Percentiles rank a stretch among this genome's conserved stretches.
These are phyloP conservation scores for Pomatorhinus ruficollis DNA, from an alignment of 2,113 vertebrate genomes.

Conservation along the genomic window DNA sequence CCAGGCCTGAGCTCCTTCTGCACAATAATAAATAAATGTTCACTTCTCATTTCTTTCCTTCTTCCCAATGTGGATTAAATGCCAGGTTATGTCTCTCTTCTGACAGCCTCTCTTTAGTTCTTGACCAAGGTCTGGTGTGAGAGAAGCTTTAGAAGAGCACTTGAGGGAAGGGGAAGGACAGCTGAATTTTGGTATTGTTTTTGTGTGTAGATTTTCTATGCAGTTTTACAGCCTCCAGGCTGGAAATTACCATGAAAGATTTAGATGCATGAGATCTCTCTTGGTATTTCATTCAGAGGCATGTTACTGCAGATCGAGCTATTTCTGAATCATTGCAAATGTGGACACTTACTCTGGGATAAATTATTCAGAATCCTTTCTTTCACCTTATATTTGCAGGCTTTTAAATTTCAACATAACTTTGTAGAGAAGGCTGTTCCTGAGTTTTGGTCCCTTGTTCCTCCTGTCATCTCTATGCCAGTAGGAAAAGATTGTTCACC, in stretches of 20 bases:
- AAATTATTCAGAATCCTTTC: conserved; percentile 52
- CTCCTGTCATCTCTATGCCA: not conserved
- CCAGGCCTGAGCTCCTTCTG: not conserved
- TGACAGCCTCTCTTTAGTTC: not conserved
- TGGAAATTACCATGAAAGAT: conserved; percentile 44
- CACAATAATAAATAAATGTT: not conserved
- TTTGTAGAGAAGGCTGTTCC: not conserved
- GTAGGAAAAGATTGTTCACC: not conserved
- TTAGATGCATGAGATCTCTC: conserved; percentile 13
- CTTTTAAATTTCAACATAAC: conserved; percentile 10
- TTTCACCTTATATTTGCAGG: conserved; percentile 26
- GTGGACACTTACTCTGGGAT: conserved; percentile 48
- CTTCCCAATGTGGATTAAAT: not conserved
- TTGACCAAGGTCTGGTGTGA: not conserved
- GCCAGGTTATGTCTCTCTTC: not conserved
- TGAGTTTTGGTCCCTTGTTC: conserved; percentile 10
- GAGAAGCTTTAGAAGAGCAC: not conserved
- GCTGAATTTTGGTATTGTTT: not conserved
- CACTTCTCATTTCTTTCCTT: not conserved
- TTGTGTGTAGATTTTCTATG: not conserved
- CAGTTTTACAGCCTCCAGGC: conserved; percentile 3
- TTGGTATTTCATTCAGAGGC: conserved; percentile 21
- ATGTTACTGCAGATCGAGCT: conserved; percentile 24
- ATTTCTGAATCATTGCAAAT: conserved; percentile 42
- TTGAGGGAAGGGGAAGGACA: not conserved